These are phyloP conservation scores for Uloborus diversus DNA, from an alignment of 1,140 invertebrate genomes.

Conservation along the genomic window DNA sequence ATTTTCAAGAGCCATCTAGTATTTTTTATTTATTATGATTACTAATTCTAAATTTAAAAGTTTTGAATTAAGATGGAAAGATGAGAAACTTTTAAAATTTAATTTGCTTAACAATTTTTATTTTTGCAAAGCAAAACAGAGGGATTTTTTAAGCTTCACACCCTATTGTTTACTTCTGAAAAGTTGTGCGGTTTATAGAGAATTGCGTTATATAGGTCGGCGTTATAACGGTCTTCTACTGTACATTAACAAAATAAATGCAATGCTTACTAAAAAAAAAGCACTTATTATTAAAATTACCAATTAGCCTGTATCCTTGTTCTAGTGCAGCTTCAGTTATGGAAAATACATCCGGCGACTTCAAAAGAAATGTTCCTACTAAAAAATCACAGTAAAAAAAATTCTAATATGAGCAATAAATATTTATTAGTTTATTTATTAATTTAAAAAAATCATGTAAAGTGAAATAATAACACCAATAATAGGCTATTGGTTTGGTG, in stretches of 20 bases:
- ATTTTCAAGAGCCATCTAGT: no score
- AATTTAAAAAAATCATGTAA: not conserved
- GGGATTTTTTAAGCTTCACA: not conserved
- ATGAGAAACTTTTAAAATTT: no score
- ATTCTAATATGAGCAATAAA: not conserved
- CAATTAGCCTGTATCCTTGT: slow-evolving; percentile 41
- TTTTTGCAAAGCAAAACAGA: not conserved
- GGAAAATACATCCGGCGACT: slow-evolving; percentile 36
- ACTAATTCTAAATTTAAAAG: no score
- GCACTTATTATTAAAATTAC: not conserved
- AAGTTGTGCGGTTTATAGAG: not conserved
- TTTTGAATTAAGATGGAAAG: no score
- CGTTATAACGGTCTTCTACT: not conserved
- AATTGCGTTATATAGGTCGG: not conserved
- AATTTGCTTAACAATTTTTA: no score
- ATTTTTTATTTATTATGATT: no score
- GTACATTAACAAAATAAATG: not conserved
- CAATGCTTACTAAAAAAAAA: not conserved
- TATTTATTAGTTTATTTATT: not conserved
- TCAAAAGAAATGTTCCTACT: slow-evolving; percentile 43
- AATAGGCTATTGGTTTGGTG: not conserved
- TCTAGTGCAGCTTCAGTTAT: slow-evolving; percentile 40
- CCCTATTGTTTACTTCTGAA: no score
- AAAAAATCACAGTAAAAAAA: not conserved
- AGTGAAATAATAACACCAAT: not conserved